Base-by-base conservation (phyloP, 53 echinoderm and acorn worm genomes). In the Apostichopus leukothele region DNA sequence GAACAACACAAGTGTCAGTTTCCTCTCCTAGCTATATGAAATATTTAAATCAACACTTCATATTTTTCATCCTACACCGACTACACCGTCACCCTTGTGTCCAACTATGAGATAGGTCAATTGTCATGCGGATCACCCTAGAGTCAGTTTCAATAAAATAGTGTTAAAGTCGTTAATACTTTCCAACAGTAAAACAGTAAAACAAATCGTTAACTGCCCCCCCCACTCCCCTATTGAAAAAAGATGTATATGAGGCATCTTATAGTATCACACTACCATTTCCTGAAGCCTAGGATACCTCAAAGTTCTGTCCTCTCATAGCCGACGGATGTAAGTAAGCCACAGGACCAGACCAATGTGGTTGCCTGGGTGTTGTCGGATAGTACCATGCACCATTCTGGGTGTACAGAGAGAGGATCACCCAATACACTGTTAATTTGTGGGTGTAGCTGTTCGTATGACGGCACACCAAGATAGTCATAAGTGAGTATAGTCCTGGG, bases 391-490 rank as follows among this genome's bases (percentile, higher is more conserved):
- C 51, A 52, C 52, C 51, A 50, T 51, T 11, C 52, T 51, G 51
- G 50, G 27, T 18, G 50, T 50, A 52, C 18, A 14, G 8, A 14
- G 51, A 27, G 27, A 27, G 27, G 6, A 50, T 50, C 12, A 10
- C 18, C 50, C 27, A 78, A 7, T 23, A 52, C 51, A 50, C 52
- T 78, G 51, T 60, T 60, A 13, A 26, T 50, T 52, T 78, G 78
- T 78, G 78, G 76, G 51, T 78, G 78, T 52, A 78, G 51, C 10
- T 52, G 52, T 23, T 6, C 27, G 50, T 13, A 78, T 7, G 86
- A 52, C 11, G 86, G 86, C 67, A 25, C 73, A 22, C 86, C 86
- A 25, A 67, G 68, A 22, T 19, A 50, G 52, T 86, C 68, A 86
- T 86, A 86, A 2, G 86, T 86, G 25, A 86, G 52, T 5, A 13